Conservation (phyloP, 92 coral and sea anemone genomes). For the Porites rus region DNA sequence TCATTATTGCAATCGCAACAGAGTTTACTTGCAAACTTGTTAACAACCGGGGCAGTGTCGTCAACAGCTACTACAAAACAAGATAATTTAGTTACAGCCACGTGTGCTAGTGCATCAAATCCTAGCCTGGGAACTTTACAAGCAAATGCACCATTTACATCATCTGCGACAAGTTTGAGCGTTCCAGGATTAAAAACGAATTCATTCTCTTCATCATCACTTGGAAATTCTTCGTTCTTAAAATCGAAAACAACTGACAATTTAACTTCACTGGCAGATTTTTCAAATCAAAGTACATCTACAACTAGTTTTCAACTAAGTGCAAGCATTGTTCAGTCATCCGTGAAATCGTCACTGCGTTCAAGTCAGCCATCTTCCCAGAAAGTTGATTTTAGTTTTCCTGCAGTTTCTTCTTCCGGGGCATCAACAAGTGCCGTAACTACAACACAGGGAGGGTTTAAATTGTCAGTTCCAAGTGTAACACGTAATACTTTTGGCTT, state of each 20-base stretch:
- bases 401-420: background rate
- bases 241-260: constrained; percentile 9
- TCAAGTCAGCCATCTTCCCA: background rate
- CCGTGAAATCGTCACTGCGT: background rate
- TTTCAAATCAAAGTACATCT: background rate
- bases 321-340: background rate
- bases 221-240: constrained; percentile 23
- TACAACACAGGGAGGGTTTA: background rate
- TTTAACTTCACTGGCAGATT: constrained; percentile 4
- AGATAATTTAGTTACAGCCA: background rate
- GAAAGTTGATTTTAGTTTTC: background rate
- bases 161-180: background rate
- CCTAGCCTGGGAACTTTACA: background rate
- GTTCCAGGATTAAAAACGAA: background rate
- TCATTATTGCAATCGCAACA: constrained; percentile 16
- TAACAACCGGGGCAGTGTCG: background rate
- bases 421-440: background rate
- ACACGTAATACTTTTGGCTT: background rate
- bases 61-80: constrained; percentile 2
- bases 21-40: background rate
- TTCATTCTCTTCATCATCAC: background rate
- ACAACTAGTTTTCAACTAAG: background rate
- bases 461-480: constrained; percentile 2
- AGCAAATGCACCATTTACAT: background rate
- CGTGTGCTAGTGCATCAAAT: constrained; percentile 2